These are phyloP conservation scores for Monopterus albus DNA, from an alignment of 2,113 vertebrate species.

Conservation along the genomic window DNA sequence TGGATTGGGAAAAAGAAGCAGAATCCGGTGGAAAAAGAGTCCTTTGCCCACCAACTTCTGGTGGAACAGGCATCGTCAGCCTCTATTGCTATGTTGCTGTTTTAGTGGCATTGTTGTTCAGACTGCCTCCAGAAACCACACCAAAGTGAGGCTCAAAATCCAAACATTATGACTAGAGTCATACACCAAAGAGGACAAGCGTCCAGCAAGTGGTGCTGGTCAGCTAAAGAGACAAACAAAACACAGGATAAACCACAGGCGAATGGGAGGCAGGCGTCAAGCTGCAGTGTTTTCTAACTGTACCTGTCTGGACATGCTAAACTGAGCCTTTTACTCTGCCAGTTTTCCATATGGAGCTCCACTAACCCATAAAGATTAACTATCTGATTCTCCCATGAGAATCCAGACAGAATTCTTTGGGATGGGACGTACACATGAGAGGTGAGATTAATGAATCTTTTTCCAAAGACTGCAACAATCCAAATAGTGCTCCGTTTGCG, in stretches of 20 bases:
- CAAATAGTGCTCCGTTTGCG: conserved; percentile 38
- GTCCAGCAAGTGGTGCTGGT: conserved; percentile 25
- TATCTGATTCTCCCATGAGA: conserved; percentile 58
- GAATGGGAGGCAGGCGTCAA: conserved; percentile 39
- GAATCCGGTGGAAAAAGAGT: too few species aligned
- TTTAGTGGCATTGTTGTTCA: conserved; percentile 43
- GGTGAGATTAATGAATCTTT: conserved; percentile 69
- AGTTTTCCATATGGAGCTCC: conserved; percentile 66
- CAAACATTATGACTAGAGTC: conserved; percentile 67
- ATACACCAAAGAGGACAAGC: conserved; percentile 50
- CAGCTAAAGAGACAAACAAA: conserved; percentile 60
- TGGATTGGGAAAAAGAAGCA: not conserved
- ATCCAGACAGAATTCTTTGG: conserved; percentile 52
- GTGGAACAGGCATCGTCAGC: conserved; percentile 5
- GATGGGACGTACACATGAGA: conserved; percentile 68
- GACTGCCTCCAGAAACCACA: conserved; percentile 46
- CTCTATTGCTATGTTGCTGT: conserved; percentile 17
- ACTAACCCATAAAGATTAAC: conserved; percentile 66
- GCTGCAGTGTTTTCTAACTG: conserved; percentile 32
- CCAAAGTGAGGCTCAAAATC: conserved; percentile 46
- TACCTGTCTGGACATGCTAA: conserved; percentile 50
- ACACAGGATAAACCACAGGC: conserved; percentile 27
- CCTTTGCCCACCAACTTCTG: not conserved
- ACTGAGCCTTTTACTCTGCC: conserved; percentile 13
- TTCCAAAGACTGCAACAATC: conserved; percentile 53